A percentile compares a stretch with the other conserved stretches of the same genome.
phyloP scores from a whole-genome alignment of 1,140 invertebrate genomes.

The Scaptodrosophila lebanonensis region DNA sequence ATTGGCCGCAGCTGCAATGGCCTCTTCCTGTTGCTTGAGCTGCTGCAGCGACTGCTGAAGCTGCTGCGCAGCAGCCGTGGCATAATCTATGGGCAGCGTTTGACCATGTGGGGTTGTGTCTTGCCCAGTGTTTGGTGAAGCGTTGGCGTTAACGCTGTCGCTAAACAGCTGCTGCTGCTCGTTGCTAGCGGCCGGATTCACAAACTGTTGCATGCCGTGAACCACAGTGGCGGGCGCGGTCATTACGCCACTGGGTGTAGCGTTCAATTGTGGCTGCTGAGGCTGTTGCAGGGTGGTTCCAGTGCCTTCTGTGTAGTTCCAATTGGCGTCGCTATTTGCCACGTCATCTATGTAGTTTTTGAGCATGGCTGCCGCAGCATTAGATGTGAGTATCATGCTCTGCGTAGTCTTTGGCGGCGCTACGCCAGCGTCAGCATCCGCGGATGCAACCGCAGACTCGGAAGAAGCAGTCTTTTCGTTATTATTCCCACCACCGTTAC shows the following conservation, averaged over 20 bases:
- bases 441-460: conserved; percentile 23
- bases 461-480: conserved; percentile 70
- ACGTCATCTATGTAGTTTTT: conserved; percentile 66
- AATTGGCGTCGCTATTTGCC: conserved; percentile 66
- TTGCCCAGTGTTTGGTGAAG: conserved; percentile 31
- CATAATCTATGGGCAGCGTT: conserved; percentile 61
- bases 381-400: conserved; percentile 71
- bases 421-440: conserved; percentile 8
- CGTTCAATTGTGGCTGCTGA: conserved; percentile 21
- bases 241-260: conserved; percentile 60
- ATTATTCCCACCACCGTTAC: conserved; percentile 45
- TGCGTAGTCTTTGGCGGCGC: conserved; percentile 66
- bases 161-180: conserved; percentile 49
- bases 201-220: conserved; percentile 68
- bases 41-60: conserved; percentile 67
- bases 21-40: conserved; percentile 65
- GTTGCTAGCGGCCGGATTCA: conserved; percentile 22
- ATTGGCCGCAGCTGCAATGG: conserved; percentile 31
- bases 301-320: conserved; percentile 52
- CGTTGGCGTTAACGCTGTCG: conserved; percentile 62
- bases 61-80: conserved; percentile 63
- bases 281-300: conserved; percentile 9
- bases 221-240: conserved; percentile 69
- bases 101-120: conserved; percentile 41
- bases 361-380: conserved; percentile 36